Conservation (phyloP, 2,797 vertebrate species). For the Pantherophis vulpinus region DNA sequence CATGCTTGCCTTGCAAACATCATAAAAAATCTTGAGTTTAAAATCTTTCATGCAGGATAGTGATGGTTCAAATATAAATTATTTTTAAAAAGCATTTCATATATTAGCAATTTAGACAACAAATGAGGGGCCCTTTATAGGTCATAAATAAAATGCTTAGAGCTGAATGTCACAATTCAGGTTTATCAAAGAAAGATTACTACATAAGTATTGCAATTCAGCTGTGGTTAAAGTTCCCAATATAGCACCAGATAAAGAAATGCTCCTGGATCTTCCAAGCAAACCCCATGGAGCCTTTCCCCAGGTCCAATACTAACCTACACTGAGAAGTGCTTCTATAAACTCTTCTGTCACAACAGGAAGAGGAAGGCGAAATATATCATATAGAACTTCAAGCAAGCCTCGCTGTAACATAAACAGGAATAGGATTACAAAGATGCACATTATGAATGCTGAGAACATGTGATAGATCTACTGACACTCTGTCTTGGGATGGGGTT, state of each 20-base stretch:
- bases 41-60: not conserved
- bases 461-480: not conserved
- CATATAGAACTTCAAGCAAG: conserved; percentile 93
- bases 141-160: not conserved
- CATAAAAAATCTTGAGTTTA: not conserved
- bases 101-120: not conserved
- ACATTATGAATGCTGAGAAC: not conserved
- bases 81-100: not conserved
- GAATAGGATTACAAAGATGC: not conserved
- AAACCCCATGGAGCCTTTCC: not conserved
- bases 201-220: not conserved
- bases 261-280: too few species aligned
- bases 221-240: not conserved
- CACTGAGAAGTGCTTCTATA: conserved; percentile 91
- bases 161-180: not conserved
- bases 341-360: conserved; percentile 93
- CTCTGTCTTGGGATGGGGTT: not conserved
- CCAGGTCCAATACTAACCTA: conserved; percentile 79
- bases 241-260: not conserved
- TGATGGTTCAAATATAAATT: not conserved
- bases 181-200: not conserved
- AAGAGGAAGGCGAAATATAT: conserved; percentile 94
- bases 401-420: conserved; percentile 78
- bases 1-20: not conserved
- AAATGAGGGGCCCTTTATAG: not conserved